Percentiles rank a stretch among this genome's conserved stretches.
Evolutionary conservation across 2,113 vertebrate genomes (phyloP).

Genomic region (Heterotis niloticus): DNA sequence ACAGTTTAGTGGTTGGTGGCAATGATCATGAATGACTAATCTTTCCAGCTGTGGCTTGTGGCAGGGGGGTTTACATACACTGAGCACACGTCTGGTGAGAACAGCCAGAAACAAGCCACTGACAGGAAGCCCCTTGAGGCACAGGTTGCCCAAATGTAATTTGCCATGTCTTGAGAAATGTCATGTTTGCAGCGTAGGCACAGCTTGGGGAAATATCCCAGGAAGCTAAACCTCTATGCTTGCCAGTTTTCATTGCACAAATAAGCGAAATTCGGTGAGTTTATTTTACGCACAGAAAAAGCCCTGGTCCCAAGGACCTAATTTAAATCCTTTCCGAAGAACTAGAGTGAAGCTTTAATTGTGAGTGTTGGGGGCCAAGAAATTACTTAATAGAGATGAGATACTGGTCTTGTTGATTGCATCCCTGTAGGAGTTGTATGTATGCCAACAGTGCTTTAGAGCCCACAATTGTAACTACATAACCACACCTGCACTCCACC

Average conservation of each 20-base stretch:
- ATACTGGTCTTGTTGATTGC: slow-evolving; percentile 40
- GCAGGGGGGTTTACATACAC: no score
- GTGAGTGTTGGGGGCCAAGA: slow-evolving; percentile 35
- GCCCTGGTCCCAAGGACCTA: slow-evolving; percentile 26
- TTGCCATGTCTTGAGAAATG: background rate
- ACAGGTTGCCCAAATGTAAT: background rate
- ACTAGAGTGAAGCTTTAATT: slow-evolving; percentile 51
- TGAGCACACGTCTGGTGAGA: background rate
- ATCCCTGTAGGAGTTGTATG: slow-evolving; percentile 47
- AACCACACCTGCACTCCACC: slow-evolving; percentile 62
- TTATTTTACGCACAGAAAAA: background rate
- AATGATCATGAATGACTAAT: background rate
- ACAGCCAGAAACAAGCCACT: background rate
- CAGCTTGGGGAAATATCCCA: background rate
- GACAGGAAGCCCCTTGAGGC: background rate
- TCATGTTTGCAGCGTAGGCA: background rate
- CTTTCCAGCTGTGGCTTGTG: background rate
- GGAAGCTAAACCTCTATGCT: background rate
- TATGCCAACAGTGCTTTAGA: slow-evolving; percentile 37
- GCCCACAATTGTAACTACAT: slow-evolving; percentile 61
- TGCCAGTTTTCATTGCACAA: background rate
- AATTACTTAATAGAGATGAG: slow-evolving; percentile 48
- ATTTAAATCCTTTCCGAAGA: slow-evolving; percentile 33
- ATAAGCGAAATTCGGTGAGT: background rate
- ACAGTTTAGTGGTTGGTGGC: no score